Evolutionary conservation across 2,113 vertebrate genomes (phyloP).

Genomic region (Poecilia latipinna): DNA sequence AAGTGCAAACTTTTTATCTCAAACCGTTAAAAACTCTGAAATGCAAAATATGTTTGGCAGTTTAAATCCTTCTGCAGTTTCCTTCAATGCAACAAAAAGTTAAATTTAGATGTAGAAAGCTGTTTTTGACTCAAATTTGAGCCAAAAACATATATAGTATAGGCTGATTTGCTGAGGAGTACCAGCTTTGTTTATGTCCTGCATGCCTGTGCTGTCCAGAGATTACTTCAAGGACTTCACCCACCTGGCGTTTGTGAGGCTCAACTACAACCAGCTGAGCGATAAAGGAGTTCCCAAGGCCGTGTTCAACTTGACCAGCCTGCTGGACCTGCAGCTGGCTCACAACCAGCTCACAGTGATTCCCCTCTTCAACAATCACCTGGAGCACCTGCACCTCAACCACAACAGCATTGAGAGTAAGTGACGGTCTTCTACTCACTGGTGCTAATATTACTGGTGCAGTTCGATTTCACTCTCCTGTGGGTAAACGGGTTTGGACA

Average conservation of each 20-base stretch:
- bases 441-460: too few species aligned
- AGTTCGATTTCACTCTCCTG: too few species aligned
- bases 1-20: too few species aligned
- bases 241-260: slow-evolving; percentile 90
- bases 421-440: neutral
- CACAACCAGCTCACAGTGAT: slow-evolving; percentile 91
- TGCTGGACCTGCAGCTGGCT: slow-evolving; percentile 93
- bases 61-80: neutral
- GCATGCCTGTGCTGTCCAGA: slow-evolving; percentile 33
- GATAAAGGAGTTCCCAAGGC: slow-evolving; percentile 90
- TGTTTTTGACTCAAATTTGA: neutral
- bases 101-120: neutral
- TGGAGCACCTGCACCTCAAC: slow-evolving; percentile 96
- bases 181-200: neutral
- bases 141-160: too few species aligned
- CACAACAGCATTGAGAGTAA: slow-evolving; percentile 95
- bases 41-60: neutral
- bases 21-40: neutral
- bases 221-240: slow-evolving; percentile 89
- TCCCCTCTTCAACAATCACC: slow-evolving; percentile 85
- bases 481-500: too few species aligned
- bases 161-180: neutral
- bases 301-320: slow-evolving; percentile 91
- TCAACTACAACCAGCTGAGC: slow-evolving; percentile 93
- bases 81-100: neutral